Evolutionary conservation across 2,113 vertebrate species (phyloP).

Genomic region (Ondatra zibethicus): DNA sequence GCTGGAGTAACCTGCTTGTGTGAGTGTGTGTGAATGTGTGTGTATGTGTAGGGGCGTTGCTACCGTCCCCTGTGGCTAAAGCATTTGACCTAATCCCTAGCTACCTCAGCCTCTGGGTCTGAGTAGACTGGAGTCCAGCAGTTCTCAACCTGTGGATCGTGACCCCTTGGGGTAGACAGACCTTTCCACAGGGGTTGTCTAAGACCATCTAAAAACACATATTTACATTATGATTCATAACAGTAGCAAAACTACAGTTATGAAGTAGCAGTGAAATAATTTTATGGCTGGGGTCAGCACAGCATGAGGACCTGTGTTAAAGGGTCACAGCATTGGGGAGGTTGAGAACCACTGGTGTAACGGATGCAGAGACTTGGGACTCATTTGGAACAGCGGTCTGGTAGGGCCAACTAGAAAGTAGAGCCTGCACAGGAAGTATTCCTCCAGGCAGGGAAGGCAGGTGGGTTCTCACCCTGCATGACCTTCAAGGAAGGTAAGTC

Average conservation of each 20-base stretch:
- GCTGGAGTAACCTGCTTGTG: slow-evolving; percentile 76
- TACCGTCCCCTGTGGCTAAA: slow-evolving; percentile 51
- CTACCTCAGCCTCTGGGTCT: neutral
- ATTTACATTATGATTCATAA: neutral
- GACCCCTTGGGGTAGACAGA: neutral
- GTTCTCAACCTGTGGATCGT: neutral
- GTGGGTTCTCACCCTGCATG: neutral
- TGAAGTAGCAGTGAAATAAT: neutral
- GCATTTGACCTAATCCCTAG: neutral
- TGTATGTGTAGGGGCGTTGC: slow-evolving; percentile 32
- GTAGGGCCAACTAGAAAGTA: neutral
- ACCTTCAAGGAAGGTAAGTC: neutral
- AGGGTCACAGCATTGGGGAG: neutral
- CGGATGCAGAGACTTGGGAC: neutral
- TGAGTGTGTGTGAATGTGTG: neutral
- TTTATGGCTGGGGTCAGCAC: neutral
- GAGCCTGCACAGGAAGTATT: neutral
- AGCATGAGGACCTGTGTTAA: neutral
- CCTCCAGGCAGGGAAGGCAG: neutral
- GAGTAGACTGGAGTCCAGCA: slow-evolving; percentile 43
- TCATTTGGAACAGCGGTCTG: neutral
- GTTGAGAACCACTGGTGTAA: neutral
- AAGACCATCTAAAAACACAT: neutral
- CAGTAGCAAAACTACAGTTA: neutral
- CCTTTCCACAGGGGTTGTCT: neutral